These are phyloP conservation scores for Numenius phaeopus DNA, from an alignment of 2,797 vertebrate genomes.

Conservation along the genomic window DNA sequence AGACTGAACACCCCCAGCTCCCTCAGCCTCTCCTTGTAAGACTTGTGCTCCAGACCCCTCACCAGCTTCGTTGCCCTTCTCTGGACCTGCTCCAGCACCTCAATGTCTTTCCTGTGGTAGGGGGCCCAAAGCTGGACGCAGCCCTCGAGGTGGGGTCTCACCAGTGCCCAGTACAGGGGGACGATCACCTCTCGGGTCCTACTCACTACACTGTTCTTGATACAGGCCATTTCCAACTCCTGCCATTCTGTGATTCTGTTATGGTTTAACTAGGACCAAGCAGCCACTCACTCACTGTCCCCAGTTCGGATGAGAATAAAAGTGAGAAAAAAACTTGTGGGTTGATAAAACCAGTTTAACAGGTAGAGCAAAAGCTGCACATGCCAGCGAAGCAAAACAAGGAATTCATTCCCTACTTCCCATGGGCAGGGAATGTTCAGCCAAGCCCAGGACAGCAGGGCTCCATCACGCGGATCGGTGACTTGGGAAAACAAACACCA, in stretches of 20 bases:
- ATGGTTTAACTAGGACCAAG: not conserved
- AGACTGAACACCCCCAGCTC: too few species aligned
- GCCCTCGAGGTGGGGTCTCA: too few species aligned
- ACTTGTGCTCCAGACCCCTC: too few species aligned
- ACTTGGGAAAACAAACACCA: not conserved
- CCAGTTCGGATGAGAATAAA: not conserved
- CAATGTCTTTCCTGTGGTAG: too few species aligned
- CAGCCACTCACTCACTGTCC: not conserved
- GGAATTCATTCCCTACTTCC: not conserved
- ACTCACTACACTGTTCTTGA: too few species aligned
- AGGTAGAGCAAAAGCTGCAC: not conserved
- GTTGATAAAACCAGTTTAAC: not conserved
- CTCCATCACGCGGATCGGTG: not conserved
- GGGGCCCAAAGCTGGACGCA: too few species aligned
- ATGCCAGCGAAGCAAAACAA: not conserved
- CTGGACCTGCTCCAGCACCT: too few species aligned
- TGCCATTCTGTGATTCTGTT: not conserved
- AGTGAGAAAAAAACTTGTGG: not conserved
- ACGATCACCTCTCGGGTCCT: too few species aligned
- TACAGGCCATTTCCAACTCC: too few species aligned
- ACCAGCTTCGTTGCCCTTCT: too few species aligned
- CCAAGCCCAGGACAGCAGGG: not conserved
- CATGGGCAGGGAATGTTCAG: not conserved
- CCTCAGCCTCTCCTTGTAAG: too few species aligned
- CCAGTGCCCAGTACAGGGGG: too few species aligned